phyloP scores from a whole-genome alignment of 2,888 invertebrate genomes.

The Epinotia nisella region DNA sequence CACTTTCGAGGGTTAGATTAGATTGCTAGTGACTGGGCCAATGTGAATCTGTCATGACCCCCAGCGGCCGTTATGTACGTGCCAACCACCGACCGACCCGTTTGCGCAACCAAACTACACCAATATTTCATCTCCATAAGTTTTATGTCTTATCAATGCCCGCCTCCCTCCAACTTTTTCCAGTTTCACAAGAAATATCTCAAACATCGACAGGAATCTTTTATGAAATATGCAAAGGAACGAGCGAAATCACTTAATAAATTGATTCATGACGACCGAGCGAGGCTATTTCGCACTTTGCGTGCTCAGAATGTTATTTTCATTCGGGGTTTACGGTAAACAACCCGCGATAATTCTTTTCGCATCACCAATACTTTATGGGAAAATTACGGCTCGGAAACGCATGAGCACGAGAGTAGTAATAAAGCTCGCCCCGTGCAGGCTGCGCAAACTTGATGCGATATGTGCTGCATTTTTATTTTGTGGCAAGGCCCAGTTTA shows the following conservation, averaged over 20 bases:
- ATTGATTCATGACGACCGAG: slow-evolving; percentile 53
- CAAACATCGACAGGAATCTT: slow-evolving; percentile 50
- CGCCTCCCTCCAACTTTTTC: slow-evolving; percentile 27
- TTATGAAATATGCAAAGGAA: slow-evolving; percentile 45
- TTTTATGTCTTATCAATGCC: slow-evolving; percentile 34
- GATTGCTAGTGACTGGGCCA: slow-evolving; percentile 10
- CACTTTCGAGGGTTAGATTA: neutral
- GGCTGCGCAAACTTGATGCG: slow-evolving; percentile 7
- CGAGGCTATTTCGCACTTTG: slow-evolving; percentile 46
- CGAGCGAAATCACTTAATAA: slow-evolving; percentile 51
- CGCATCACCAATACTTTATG: slow-evolving; percentile 25
- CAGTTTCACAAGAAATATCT: slow-evolving; percentile 39
- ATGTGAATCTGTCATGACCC: slow-evolving; percentile 21
- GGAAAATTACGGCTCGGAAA: slow-evolving; percentile 3
- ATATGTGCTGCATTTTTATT: slow-evolving; percentile 12
- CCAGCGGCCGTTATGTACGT: slow-evolving; percentile 7
- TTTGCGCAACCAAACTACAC: slow-evolving; percentile 29
- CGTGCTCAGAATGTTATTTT: slow-evolving; percentile 43
- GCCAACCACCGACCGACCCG: slow-evolving; percentile 6
- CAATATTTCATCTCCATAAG: slow-evolving; percentile 24
- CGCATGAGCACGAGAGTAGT: neutral
- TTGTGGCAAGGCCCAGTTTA: neutral
- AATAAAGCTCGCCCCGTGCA: neutral
- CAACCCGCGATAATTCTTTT: slow-evolving; percentile 36
- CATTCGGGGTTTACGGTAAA: slow-evolving; percentile 38